These are phyloP conservation scores for Callipepla squamata DNA, from an alignment of 2,113 vertebrate genomes.

Conservation along the genomic window DNA sequence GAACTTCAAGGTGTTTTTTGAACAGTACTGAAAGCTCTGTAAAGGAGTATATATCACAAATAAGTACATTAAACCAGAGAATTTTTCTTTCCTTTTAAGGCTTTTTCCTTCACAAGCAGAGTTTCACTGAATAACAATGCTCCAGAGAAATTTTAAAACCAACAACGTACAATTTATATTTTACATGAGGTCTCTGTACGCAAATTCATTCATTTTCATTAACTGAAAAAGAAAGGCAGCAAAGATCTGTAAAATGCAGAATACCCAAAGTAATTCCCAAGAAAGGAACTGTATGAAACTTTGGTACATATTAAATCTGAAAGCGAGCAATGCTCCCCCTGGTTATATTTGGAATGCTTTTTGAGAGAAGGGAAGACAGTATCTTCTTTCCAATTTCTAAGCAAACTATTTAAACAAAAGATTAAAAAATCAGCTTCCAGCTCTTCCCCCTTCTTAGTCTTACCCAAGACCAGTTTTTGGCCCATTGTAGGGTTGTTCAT, in stretches of 20 bases:
- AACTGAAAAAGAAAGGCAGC: not conserved
- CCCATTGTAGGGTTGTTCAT: fast-evolving
- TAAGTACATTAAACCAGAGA: too few relatives aligned
- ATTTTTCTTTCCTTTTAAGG: not conserved
- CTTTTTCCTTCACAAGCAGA: not conserved
- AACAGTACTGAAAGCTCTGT: not conserved
- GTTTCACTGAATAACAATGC: not conserved
- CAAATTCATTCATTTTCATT: not conserved
- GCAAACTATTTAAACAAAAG: not conserved
- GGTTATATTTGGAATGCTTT: not conserved
- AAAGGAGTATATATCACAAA: not conserved
- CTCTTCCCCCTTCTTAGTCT: not conserved
- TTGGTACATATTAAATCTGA: not conserved
- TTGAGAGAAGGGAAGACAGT: not conserved
- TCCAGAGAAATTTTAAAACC: not conserved
- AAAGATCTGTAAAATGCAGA: not conserved
- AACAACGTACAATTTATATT: not conserved
- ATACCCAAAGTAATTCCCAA: not conserved
- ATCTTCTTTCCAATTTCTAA: not conserved
- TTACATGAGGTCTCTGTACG: not conserved
- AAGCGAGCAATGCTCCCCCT: not conserved
- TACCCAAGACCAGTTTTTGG: not conserved
- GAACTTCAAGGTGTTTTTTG: not conserved
- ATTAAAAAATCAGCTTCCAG: not conserved
- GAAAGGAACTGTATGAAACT: not conserved